These are phyloP conservation scores for Cataglyphis cursor DNA, from an alignment of 2,888 invertebrate species.

Conservation along the genomic window DNA sequence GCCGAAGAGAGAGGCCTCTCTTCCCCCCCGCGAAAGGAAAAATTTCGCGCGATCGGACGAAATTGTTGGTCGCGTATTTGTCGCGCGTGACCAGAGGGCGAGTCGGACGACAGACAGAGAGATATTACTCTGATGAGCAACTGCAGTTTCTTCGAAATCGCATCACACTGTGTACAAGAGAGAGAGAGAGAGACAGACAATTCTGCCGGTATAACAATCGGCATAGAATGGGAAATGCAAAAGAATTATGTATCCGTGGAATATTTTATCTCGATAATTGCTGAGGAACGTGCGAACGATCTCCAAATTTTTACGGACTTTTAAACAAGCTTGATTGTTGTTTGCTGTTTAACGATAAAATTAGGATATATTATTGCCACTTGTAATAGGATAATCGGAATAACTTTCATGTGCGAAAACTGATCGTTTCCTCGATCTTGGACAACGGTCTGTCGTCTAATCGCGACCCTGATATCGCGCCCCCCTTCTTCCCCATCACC, in stretches of 20 bases:
- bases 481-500: not conserved
- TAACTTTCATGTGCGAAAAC: not conserved
- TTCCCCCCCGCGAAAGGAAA: constrained; percentile 54
- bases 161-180: not conserved
- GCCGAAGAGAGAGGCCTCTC: constrained; percentile 63
- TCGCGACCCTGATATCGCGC: constrained; percentile 4
- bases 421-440: not conserved
- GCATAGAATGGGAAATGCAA: not conserved
- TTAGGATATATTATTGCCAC: not conserved
- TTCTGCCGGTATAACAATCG: not conserved
- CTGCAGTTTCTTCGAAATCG: constrained; percentile 10
- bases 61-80: constrained; percentile 35
- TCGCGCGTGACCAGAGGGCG: constrained; percentile 15
- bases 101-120: constrained; percentile 25
- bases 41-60: constrained; percentile 63
- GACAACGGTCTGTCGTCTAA: constrained; percentile 33
- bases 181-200: not conserved
- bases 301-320: not conserved
- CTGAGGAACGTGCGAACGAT: not conserved
- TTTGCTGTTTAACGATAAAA: constrained; percentile 21
- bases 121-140: constrained; percentile 15
- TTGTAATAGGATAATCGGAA: constrained; percentile 14
- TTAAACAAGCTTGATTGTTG: constrained; percentile 17
- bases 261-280: constrained; percentile 1
- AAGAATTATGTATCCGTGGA: not conserved